Base-by-base conservation (phyloP, 2,113 vertebrate genomes). In the Pelobates fuscus region DNA sequence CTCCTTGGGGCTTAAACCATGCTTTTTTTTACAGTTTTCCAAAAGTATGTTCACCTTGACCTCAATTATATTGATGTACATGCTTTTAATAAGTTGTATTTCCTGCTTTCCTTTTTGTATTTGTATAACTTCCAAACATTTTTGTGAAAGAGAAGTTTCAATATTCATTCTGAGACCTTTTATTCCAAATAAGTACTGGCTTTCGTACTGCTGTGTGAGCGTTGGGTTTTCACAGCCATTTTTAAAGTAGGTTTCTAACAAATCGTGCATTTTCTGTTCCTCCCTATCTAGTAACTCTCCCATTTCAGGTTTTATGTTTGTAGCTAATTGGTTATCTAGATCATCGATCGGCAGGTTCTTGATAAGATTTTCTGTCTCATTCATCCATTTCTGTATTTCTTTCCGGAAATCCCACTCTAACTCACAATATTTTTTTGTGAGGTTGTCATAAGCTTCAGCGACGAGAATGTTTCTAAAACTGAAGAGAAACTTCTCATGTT, bases 351-450 rank as follows among this genome's bases (percentile, higher is more conserved):
- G 26, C 1, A 29, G 71, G 18, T 79, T 74, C n/a, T 70, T 61
- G 2, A 88, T 89, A 66, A 70, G 81, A n/a, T 79, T 59, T 26
- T 79, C 78, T 70, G 84, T 80, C 3, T 30, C 61, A 3, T 11
- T 58, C 6, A 88, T 25, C 86, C 88, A 91, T 20, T 15, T 25
- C 62, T 89, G 80, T 30, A 87, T 86, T 71, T 84, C 78, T 26
- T 85, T 82, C 57, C 55, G 21, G 15, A 88, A 80, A 8, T 30
- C 46, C 3, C 80, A 67, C 41, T 89, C 80, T 84, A 83, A 86
- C 11, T 83, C 69, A 6, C 79, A 84, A 57, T 80, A 80, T 23
- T 66, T 78, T 8, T 43, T 14, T 18, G 67, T 58, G 5, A 80
- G 79, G 8, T 80, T 65, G 54, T 63, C 60, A 46, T 80, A 80